Evolutionary conservation across 2,888 invertebrate species (phyloP), one percentile per base, ranked within the genome.

Genomic region (Portevinia maculata): DNA sequence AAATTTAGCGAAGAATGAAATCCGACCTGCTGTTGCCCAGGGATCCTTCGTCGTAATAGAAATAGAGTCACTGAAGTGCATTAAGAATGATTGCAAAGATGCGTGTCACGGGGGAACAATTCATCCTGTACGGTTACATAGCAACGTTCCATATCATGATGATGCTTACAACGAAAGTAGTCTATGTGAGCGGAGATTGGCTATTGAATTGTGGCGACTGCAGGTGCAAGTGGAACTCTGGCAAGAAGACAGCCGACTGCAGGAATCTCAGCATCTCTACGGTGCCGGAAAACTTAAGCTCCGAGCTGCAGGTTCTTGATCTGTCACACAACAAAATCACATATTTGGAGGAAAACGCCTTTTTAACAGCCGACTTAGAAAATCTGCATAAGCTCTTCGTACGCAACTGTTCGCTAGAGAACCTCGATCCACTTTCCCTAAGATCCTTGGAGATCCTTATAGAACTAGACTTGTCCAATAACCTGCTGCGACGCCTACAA

Each of bases 231-330:
- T 97, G 97, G 97, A 94, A 94, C 44, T 94, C 94, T 71, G 96
- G 97, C 7, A 96, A 95, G 89, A 96, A 95, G 88, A 94, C 94
- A 30, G 97, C 96, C 0, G 95, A 96, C 85, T 97, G 97, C 89
- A 93, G 93, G 24, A 92, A 93, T 69, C 91, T 93, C n/a, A 92
- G 93, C 13, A 92, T 96, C 53, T 92, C 92, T 67, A 91, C 93
- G 11, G 93, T 97, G 85, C 97, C 97, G 0, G 92, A 92, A 85
- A 93, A 93, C 57, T 91, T 97, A 5, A 96, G 95, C 87, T 91
- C 93, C 21, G 95, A 95, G 85, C 92, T 94, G 84, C 93, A 94
- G 88, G 93, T 93, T 67, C 91, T 96, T 52, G 95, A 96, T 86
- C 91, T 96, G 46, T 93, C 94, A 8, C 92, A 92, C 59, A 96